Conservation (phyloP, 2,888 invertebrate species). For the Salticus scenicus region DNA sequence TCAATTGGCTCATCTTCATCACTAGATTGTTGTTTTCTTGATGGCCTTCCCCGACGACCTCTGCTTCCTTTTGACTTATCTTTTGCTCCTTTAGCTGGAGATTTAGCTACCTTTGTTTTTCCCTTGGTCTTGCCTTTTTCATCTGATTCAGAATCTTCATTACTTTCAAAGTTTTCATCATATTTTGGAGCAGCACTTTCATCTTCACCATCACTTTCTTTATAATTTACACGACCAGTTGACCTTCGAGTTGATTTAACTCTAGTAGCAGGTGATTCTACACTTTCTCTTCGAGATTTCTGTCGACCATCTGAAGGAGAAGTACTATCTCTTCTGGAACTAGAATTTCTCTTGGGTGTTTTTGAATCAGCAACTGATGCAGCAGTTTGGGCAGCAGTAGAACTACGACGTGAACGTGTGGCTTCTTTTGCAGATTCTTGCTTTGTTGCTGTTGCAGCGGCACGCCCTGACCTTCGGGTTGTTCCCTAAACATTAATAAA, state of each 20-base stretch:
- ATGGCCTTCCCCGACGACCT: conserved; percentile 19
- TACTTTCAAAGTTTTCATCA: conserved; percentile 58
- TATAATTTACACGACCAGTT: conserved; percentile 55
- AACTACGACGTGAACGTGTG: conserved; percentile 58
- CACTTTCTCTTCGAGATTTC: conserved; percentile 7
- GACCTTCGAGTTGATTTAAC: conserved; percentile 50
- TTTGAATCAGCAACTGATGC: conserved; percentile 67
- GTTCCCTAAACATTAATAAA: conserved; percentile 34
- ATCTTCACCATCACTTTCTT: conserved; percentile 70
- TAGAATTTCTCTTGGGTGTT: conserved; percentile 38
- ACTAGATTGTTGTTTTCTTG: conserved; percentile 29
- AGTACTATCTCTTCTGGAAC: conserved; percentile 46
- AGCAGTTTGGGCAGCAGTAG: conserved; percentile 68
- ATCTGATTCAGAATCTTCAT: conserved; percentile 63
- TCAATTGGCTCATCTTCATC: conserved; percentile 45
- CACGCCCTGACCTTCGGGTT: conserved; percentile 59
- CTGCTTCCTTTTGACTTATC: conserved; percentile 25
- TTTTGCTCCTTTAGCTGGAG: conserved; percentile 22
- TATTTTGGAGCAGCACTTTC: conserved; percentile 45
- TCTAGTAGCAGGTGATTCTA: conserved; percentile 58
- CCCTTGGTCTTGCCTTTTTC: conserved; percentile 46
- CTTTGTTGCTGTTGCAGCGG: conserved; percentile 21
- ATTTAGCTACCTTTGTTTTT: conserved; percentile 15
- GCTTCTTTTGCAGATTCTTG: conserved; percentile 34
- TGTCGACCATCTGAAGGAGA: conserved; percentile 49